Evolutionary conservation across 1,140 invertebrate species (phyloP), one percentile per base, ranked within the genome.

Genomic region (Orchestia grillus): DNA sequence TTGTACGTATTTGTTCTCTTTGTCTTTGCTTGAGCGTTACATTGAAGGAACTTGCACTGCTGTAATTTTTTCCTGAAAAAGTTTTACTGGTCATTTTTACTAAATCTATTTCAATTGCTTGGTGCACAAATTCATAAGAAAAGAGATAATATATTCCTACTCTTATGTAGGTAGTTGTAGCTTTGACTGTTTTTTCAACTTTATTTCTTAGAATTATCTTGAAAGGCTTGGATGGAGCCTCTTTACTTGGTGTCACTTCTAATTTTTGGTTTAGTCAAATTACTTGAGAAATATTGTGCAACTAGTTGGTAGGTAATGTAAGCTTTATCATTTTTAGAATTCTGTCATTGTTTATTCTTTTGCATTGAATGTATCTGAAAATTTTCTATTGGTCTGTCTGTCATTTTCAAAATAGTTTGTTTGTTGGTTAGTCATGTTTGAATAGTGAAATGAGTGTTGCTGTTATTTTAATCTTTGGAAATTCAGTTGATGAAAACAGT

Each of bases 1-100:
- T 45, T 94, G 92, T 94, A 94, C 44, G 92, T 94, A 94, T 90
- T 90, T 90, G 15, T 90, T 90, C 8, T 90, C 43, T 44, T 90
- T 90, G 88, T 90, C 88, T 77, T 36, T n/a, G 62, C 62, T 77
- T 77, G 62, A 77, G 11, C 62, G 6, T 53, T 53, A 53, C 62
- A 8, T 77, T 77, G 62, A 19, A 77, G 62, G 36, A 77, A 23
- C n/a, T n/a, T n/a, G 62, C 62, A 77, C 62, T 77, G 62, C 62
- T 8, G 6, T 8, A 53, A 8, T 53, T 53, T 53, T 53, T 53
- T 53, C 47, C 47, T 53, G 19, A 53, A 53, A 53, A 8, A 77
- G 28, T 77, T 77, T 77, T 77, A 3, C 62, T 23, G 62, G 1
- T 36, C 11, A 77, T 77, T 77, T 36, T 36, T 36, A 19, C 3